Percentiles rank a stretch among this genome's conserved stretches.
phyloP scores from a whole-genome alignment of 2,888 invertebrate genomes.

The Platycnemis pennipes region DNA sequence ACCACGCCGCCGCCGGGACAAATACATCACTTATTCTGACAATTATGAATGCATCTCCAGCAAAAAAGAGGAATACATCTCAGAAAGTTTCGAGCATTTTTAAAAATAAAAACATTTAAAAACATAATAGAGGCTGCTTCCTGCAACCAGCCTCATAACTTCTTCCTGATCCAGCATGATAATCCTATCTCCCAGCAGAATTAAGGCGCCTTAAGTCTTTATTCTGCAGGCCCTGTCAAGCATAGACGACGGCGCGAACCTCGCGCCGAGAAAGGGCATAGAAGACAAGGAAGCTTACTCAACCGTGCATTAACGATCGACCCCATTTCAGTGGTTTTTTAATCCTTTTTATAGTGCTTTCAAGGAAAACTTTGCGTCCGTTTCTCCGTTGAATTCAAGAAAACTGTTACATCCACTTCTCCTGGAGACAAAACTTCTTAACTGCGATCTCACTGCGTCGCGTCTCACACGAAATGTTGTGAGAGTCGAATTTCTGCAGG shows the following conservation, averaged over 20 bases:
- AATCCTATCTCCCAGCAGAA: neutral
- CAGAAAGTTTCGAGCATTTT: too few relatives aligned
- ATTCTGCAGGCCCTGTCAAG: conserved; percentile 18
- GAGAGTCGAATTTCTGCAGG: neutral
- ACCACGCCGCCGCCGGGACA: too few relatives aligned
- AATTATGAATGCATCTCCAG: too few relatives aligned
- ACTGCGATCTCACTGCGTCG: neutral
- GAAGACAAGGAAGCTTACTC: neutral
- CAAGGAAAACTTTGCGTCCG: conserved; percentile 18
- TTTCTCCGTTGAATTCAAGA: neutral
- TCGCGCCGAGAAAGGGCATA: neutral
- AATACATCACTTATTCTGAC: too few relatives aligned
- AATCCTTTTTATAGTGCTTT: neutral
- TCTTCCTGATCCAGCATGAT: neutral
- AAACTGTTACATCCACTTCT: conserved; percentile 1
- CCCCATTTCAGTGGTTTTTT: neutral
- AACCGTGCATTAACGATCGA: conserved; percentile 11
- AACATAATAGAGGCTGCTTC: too few relatives aligned
- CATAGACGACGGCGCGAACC: neutral
- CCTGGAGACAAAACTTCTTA: neutral
- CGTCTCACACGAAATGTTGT: neutral
- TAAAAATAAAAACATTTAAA: too few relatives aligned
- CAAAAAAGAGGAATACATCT: too few relatives aligned
- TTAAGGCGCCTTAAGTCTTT: conserved; percentile 1
- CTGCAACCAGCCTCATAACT: neutral